Percentiles rank a stretch among this genome's conserved stretches.
Conservation (phyloP, 2,888 invertebrate genomes). For the Noctua comes region DNA sequence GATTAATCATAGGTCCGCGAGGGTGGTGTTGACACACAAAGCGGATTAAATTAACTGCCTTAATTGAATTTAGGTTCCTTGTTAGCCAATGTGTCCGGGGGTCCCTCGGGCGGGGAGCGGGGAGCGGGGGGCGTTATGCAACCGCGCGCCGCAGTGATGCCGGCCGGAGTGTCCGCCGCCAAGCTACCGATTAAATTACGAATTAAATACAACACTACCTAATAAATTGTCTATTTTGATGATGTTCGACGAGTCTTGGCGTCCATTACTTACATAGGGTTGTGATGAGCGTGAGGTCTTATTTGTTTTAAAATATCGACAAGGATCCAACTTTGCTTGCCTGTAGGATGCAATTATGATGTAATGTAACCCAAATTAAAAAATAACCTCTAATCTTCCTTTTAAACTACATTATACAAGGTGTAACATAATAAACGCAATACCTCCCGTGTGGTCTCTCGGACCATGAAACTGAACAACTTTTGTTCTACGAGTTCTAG, state of each 20-base stretch:
- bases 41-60: slow-evolving; percentile 90
- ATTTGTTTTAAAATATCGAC: slow-evolving; percentile 3
- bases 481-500: no score
- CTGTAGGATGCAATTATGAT: neutral
- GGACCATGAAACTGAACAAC: no score
- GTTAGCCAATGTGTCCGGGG: slow-evolving; percentile 86
- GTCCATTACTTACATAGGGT: slow-evolving; percentile 9
- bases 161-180: slow-evolving; percentile 52
- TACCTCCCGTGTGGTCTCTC: no score
- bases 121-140: slow-evolving; percentile 64
- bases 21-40: slow-evolving; percentile 85
- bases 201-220: slow-evolving; percentile 69
- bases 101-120: slow-evolving; percentile 55
- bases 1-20: slow-evolving; percentile 80
- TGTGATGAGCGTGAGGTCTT: neutral
- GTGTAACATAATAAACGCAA: no score
- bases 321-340: neutral
- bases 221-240: slow-evolving; percentile 48
- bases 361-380: neutral
- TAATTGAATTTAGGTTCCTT: slow-evolving; percentile 90
- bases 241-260: slow-evolving; percentile 23
- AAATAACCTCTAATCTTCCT: neutral
- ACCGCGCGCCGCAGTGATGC: slow-evolving; percentile 53
- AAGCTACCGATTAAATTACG: slow-evolving; percentile 67
- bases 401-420: neutral